A percentile compares a stretch with the other conserved stretches of the same genome.
phyloP scores from a whole-genome alignment of 2,113 vertebrate genomes.

The Etheostoma cragini region DNA sequence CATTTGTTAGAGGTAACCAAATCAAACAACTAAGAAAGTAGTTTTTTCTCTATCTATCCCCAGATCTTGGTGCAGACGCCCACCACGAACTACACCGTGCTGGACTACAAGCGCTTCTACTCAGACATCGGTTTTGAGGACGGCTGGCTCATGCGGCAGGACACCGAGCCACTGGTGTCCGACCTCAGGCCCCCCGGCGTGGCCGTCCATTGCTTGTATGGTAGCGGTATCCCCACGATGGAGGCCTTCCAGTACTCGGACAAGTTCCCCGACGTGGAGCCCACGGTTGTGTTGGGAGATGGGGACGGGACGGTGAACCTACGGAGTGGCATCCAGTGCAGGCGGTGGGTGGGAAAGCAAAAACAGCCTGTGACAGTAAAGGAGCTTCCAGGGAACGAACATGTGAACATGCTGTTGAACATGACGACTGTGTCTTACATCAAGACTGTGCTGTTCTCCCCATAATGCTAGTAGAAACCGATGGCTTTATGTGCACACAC shows the following conservation, averaged over 20 bases:
- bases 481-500: background rate
- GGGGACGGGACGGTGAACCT: slow-evolving; percentile 98
- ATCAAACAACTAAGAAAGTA: background rate
- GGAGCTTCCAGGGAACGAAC: slow-evolving; percentile 90
- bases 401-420: slow-evolving; percentile 92
- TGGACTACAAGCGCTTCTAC: slow-evolving; percentile 90
- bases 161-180: slow-evolving; percentile 88
- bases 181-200: slow-evolving; percentile 87
- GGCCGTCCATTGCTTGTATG: slow-evolving; percentile 91
- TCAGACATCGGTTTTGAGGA: slow-evolving; percentile 90
- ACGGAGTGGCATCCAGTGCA: slow-evolving; percentile 89
- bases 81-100: slow-evolving; percentile 91
- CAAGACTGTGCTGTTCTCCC: slow-evolving; percentile 87
- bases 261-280: slow-evolving; percentile 92
- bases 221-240: slow-evolving; percentile 87
- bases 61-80: slow-evolving; percentile 89
- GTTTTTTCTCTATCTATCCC: background rate
- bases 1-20: background rate
- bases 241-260: slow-evolving; percentile 88
- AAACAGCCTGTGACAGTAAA: slow-evolving; percentile 84
- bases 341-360: slow-evolving; percentile 86
- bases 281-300: slow-evolving; percentile 85
- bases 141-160: slow-evolving; percentile 93
- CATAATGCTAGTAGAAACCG: slow-evolving; percentile 55
- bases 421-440: slow-evolving; percentile 90